Evolutionary conservation across 2,113 vertebrate species (phyloP).

Genomic region (Arothron firmamentum): DNA sequence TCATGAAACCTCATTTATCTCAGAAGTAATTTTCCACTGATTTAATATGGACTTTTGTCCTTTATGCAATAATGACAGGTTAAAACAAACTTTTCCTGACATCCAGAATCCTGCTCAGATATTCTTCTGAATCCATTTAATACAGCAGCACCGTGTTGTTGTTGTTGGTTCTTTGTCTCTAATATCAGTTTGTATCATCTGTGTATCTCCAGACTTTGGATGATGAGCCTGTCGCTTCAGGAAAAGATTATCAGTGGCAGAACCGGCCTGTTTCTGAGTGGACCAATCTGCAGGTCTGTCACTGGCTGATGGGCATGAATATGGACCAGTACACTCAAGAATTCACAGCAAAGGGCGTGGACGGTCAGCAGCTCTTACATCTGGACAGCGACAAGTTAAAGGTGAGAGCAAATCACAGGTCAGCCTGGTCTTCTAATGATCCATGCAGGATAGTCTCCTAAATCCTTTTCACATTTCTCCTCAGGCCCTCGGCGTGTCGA

Average conservation of each 20-base stretch:
- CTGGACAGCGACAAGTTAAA: slow-evolving; percentile 86
- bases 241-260: slow-evolving; percentile 88
- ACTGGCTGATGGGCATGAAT: slow-evolving; percentile 87
- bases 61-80: too few relatives aligned
- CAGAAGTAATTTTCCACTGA: too few relatives aligned
- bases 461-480: neutral
- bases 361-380: slow-evolving; percentile 81
- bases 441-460: neutral
- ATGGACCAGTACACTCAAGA: slow-evolving; percentile 87
- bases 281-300: slow-evolving; percentile 86
- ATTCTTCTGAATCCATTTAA: too few relatives aligned
- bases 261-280: slow-evolving; percentile 83
- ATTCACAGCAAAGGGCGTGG: slow-evolving; percentile 79
- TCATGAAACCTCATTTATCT: too few relatives aligned
- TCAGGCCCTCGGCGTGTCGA: slow-evolving; percentile 81
- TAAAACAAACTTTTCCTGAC: too few relatives aligned
- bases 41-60: too few relatives aligned
- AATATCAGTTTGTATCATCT: slow-evolving; percentile 22
- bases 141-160: neutral
- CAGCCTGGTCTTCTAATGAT: neutral
- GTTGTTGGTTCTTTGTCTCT: neutral
- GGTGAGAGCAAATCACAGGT: slow-evolving; percentile 54
- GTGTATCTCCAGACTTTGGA: slow-evolving; percentile 76
- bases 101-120: neutral
- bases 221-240: slow-evolving; percentile 76